phyloP scores from a whole-genome alignment of 2,113 vertebrate genomes.

The Rissa tridactyla region DNA sequence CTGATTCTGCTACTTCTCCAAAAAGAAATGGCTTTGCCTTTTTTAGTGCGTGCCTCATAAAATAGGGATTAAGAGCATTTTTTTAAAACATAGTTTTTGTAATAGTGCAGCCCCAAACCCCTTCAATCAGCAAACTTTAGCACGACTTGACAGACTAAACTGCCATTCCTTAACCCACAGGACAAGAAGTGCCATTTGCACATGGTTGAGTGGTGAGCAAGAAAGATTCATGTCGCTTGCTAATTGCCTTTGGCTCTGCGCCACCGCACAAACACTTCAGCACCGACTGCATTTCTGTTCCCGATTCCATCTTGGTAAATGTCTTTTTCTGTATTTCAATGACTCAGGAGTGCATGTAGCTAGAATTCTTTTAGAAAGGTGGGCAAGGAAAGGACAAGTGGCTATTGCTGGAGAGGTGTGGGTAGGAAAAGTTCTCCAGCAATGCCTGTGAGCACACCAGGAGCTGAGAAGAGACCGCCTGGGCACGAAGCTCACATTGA shows the following conservation, averaged over 20 bases:
- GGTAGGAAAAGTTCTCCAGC: background rate
- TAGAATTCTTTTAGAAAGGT: background rate
- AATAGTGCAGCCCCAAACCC: constrained; percentile 51
- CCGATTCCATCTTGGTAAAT: background rate
- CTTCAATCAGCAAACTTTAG: constrained; percentile 68
- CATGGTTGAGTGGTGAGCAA: constrained; percentile 33
- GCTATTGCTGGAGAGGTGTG: accelerated
- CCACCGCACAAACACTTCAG: background rate
- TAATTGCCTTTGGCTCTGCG: constrained; percentile 64
- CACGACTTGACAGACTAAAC: constrained; percentile 46
- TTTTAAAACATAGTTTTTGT: constrained; percentile 38
- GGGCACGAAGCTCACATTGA: background rate
- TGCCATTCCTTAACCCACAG: constrained; percentile 64
- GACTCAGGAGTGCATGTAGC: background rate
- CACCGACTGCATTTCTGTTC: background rate
- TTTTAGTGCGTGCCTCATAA: constrained; percentile 47
- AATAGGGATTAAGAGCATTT: constrained; percentile 62
- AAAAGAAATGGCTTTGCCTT: constrained; percentile 37
- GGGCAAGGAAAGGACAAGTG: background rate
- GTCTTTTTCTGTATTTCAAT: background rate
- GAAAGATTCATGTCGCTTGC: constrained; percentile 45
- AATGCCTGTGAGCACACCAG: background rate
- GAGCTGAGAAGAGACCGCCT: background rate
- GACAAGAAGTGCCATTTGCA: constrained; percentile 57
- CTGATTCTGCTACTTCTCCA: constrained; percentile 66